Evolutionary conservation across 2,113 vertebrate species (phyloP).

Genomic region (Jaculus jaculus): DNA sequence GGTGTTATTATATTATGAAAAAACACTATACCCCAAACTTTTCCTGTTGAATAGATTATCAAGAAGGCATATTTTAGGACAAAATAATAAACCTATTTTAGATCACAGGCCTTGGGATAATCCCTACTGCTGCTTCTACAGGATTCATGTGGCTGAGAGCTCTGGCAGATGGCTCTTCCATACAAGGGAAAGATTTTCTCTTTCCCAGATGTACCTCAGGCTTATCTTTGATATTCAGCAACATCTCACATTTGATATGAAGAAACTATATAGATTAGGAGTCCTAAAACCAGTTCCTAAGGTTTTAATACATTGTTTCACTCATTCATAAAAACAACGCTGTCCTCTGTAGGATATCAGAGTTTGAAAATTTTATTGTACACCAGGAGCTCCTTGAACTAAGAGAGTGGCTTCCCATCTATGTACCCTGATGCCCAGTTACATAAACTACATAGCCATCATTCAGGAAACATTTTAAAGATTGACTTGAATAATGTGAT

Average conservation of each 20-base stretch:
- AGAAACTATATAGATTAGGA: neutral
- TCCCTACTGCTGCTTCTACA: slow-evolving; percentile 30
- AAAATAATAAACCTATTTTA: slow-evolving; percentile 64
- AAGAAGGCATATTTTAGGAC: slow-evolving; percentile 52
- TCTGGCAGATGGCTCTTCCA: slow-evolving; percentile 58
- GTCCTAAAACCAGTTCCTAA: neutral
- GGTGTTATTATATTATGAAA: slow-evolving; percentile 59
- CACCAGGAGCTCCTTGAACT: neutral
- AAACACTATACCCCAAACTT: slow-evolving; percentile 56
- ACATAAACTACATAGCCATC: neutral
- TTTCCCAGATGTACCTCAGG: slow-evolving; percentile 50
- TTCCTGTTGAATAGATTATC: slow-evolving; percentile 61
- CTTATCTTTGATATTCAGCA: slow-evolving; percentile 53
- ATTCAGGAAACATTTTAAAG: slow-evolving; percentile 10
- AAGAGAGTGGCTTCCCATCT: neutral
- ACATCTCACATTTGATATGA: slow-evolving; percentile 37
- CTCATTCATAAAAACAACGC: neutral
- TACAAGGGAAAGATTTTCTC: slow-evolving; percentile 49
- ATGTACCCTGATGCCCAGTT: neutral
- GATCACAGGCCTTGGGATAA: slow-evolving; percentile 49
- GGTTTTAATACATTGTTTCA: neutral
- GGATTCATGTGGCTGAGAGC: slow-evolving; percentile 40
- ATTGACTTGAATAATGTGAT: neutral
- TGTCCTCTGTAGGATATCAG: neutral
- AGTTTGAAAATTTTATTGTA: neutral